phyloP scores from a whole-genome alignment of 1,140 invertebrate genomes.

The Heliothis subflexa region DNA sequence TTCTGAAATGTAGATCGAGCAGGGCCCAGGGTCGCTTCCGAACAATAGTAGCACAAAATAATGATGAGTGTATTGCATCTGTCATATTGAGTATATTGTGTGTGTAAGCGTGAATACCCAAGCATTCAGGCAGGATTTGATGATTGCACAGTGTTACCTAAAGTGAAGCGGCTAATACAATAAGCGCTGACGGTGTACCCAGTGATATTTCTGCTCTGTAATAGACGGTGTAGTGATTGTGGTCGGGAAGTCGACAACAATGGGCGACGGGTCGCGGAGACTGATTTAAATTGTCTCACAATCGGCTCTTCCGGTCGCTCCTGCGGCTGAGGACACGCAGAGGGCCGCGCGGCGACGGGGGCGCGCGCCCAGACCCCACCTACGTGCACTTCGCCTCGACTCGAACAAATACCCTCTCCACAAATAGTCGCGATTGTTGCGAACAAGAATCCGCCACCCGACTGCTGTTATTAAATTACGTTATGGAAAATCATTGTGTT shows the following conservation, averaged over 20 bases:
- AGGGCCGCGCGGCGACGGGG: constrained; percentile 47
- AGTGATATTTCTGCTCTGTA: constrained; percentile 48
- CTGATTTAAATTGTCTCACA: constrained; percentile 83
- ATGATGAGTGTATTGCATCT: too few species aligned
- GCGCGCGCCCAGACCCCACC: constrained; percentile 43
- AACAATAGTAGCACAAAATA: too few species aligned
- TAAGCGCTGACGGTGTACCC: constrained; percentile 20
- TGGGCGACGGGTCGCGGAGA: constrained; percentile 67
- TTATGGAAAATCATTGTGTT: constrained; percentile 50
- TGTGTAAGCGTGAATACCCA: too few species aligned
- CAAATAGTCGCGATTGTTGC: constrained; percentile 55
- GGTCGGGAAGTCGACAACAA: constrained; percentile 74
- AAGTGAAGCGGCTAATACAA: constrained; percentile 29
- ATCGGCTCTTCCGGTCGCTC: constrained; percentile 72
- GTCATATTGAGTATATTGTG: too few species aligned
- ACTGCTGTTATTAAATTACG: constrained; percentile 42
- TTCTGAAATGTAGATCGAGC: too few species aligned
- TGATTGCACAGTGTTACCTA: too few species aligned
- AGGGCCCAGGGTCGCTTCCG: too few species aligned
- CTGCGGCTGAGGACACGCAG: constrained; percentile 64
- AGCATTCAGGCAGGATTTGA: too few species aligned
- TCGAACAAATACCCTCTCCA: constrained; percentile 52
- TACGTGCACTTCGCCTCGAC: constrained; percentile 46
- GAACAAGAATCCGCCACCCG: constrained; percentile 42
- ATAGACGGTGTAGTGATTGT: constrained; percentile 52